phyloP scores from a whole-genome alignment of 2,797 vertebrate genomes.

The Leptoclinus maculatus region DNA sequence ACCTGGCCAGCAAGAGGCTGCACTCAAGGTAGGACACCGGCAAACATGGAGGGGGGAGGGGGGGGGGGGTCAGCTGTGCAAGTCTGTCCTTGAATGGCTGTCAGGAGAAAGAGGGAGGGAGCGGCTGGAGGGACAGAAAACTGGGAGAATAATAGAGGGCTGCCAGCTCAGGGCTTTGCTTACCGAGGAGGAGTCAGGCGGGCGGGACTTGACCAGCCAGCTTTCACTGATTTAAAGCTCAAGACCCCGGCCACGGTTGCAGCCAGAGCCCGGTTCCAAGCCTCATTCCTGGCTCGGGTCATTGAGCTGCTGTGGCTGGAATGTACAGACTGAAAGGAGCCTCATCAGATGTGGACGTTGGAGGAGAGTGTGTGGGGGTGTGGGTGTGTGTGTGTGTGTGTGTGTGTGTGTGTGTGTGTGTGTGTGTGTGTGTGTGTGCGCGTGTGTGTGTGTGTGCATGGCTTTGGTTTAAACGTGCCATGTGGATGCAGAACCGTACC shows the following conservation, averaged over 20 bases:
- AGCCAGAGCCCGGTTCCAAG: slow-evolving; percentile 62
- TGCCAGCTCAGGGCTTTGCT: slow-evolving; percentile 54
- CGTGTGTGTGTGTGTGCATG: slow-evolving; percentile 14
- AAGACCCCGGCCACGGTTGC: slow-evolving; percentile 39
- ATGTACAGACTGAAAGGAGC: slow-evolving; percentile 75
- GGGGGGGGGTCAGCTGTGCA: not conserved
- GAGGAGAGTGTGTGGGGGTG: slow-evolving; percentile 6
- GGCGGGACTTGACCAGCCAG: slow-evolving; percentile 50
- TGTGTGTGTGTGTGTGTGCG: slow-evolving; percentile 13
- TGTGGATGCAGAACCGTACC: slow-evolving; percentile 3
- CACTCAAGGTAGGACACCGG: slow-evolving; percentile 83
- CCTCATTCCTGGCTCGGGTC: slow-evolving; percentile 69
- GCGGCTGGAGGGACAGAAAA: slow-evolving; percentile 33
- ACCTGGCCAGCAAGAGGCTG: slow-evolving; percentile 84
- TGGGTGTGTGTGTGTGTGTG: slow-evolving; percentile 12
- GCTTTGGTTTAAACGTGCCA: slow-evolving; percentile 18
- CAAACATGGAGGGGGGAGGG: not conserved
- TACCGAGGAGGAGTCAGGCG: slow-evolving; percentile 57
- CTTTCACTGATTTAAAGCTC: slow-evolving; percentile 49
- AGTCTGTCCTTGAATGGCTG: slow-evolving; percentile 10
- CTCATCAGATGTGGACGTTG: slow-evolving; percentile 48
- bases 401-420: slow-evolving; percentile 12
- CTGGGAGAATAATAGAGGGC: not conserved
- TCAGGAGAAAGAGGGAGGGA: slow-evolving; percentile 32
- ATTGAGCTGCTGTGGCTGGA: slow-evolving; percentile 65